Evolutionary conservation across 1,140 invertebrate genomes (phyloP), one percentile per base, ranked within the genome.

Genomic region (Carposina sasakii): DNA sequence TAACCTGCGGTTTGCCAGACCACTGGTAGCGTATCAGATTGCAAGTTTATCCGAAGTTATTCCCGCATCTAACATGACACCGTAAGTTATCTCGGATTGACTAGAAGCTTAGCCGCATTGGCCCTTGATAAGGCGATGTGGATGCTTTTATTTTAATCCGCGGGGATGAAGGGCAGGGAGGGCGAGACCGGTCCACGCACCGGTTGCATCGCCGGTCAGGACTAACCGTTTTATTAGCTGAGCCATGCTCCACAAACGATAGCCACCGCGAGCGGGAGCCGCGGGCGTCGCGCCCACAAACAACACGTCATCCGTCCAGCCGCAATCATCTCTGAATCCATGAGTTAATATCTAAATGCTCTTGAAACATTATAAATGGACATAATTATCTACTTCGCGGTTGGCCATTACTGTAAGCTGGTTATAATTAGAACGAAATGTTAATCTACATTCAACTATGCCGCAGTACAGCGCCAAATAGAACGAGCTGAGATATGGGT

Each of bases 191-290:
- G 79, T 81, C 74, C 52, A 54, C 61, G 64, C 71, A 81, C 79
- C 77, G 77, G 77, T 83, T 83, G 69, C 71, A 59, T 73, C 63
- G 73, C 49, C 60, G 63, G 70, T 75, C 72, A 76, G 71, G 69
- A 74, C 68, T 73, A 76, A 79, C 72, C 69, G 77, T 81, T 81
- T 79, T 75, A 79, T 78, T 78, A 81, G 76, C 67, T 60, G 60
- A 71, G 76, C 68, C 56, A 64, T 73, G 75, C 69, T 76, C 73
- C 70, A 78, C 71, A 72, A 79, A 78, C 61, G 65, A 70, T 63
- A 54, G 62, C 64, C 63, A 69, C 62, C 46, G 57, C 43, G 62
- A 60, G 54, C 33, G 58, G 42, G 61, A 60, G 52, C 31, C 52
- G 56, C 49, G n/a, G 53, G 59, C 56, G 59, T 53, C 51, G 54